Evolutionary conservation across 2,888 invertebrate genomes (phyloP).

Genomic region (Ochropacha duplaris): DNA sequence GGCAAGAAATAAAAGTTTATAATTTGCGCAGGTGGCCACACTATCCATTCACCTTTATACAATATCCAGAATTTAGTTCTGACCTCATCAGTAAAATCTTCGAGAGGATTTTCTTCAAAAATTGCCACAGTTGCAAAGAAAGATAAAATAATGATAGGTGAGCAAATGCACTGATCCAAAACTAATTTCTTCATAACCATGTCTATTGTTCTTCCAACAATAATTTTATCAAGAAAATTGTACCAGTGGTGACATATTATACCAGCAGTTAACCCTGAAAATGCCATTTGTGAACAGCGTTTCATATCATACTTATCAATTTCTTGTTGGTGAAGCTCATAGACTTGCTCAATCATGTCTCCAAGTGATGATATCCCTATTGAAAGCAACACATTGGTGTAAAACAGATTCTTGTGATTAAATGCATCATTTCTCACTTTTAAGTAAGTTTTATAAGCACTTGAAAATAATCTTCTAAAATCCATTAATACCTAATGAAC

Average conservation of each 20-base stretch:
- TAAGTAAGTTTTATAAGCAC: conserved; percentile 48
- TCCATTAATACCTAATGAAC: conserved; percentile 35
- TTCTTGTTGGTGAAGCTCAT: conserved; percentile 85
- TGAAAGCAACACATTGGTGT: conserved; percentile 92
- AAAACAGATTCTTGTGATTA: conserved; percentile 85
- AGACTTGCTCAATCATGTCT: conserved; percentile 91
- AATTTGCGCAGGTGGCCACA: conserved; percentile 96
- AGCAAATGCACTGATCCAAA: conserved; percentile 92
- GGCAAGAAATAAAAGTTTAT: conserved; percentile 96
- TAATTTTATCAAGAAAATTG: conserved; percentile 86
- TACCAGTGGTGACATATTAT: conserved; percentile 95
- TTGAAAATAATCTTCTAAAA: conserved; percentile 53
- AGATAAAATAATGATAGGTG: conserved; percentile 89
- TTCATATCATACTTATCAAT: conserved; percentile 80
- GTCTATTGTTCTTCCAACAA: conserved; percentile 86
- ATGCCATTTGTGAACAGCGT: conserved; percentile 89
- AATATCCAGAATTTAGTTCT: conserved; percentile 88
- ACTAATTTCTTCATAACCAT: conserved; percentile 90
- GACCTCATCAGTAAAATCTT: conserved; percentile 86
- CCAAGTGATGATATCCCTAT: conserved; percentile 89
- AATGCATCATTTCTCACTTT: conserved; percentile 71
- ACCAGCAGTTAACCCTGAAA: conserved; percentile 90
- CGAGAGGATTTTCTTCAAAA: conserved; percentile 85
- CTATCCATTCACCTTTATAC: conserved; percentile 93
- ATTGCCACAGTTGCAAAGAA: conserved; percentile 90